Conservation (phyloP, 2,113 vertebrate genomes). For the Chitala chitala region DNA sequence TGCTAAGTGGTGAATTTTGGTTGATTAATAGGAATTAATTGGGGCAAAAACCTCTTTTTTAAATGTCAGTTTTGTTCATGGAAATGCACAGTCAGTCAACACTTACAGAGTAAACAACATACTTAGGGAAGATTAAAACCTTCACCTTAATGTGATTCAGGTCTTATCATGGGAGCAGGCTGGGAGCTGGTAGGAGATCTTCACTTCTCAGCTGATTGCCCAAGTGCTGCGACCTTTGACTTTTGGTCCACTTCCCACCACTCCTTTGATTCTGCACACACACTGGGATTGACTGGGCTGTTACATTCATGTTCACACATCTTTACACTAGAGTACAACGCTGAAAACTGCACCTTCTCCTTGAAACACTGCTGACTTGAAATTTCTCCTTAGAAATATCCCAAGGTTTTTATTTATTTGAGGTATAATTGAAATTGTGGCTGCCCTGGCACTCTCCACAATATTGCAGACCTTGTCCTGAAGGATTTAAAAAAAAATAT, state of each 20-base stretch:
- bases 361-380: slow-evolving; percentile 32
- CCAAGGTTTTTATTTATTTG: slow-evolving; percentile 18
- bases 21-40: neutral
- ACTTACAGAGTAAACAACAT: neutral
- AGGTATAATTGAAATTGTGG: slow-evolving; percentile 19
- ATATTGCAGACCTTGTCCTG: slow-evolving; percentile 11
- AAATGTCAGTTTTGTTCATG: neutral
- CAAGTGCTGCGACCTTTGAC: too few species aligned
- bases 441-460: slow-evolving; percentile 12
- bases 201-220: too few species aligned
- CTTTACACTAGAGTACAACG: too few species aligned
- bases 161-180: too few species aligned
- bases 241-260: too few species aligned
- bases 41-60: neutral
- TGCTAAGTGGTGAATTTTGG: neutral
- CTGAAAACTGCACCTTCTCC: neutral
- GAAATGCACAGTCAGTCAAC: neutral
- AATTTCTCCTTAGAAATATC: slow-evolving; percentile 30
- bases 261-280: too few species aligned
- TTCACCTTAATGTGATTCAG: too few species aligned
- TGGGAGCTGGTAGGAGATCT: too few species aligned
- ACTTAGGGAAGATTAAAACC: neutral
- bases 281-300: too few species aligned
- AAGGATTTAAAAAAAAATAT: slow-evolving; percentile 20
- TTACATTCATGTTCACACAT: too few species aligned